Evolutionary conservation across 2,888 invertebrate species (phyloP).

Genomic region (Resseliella maxima): DNA sequence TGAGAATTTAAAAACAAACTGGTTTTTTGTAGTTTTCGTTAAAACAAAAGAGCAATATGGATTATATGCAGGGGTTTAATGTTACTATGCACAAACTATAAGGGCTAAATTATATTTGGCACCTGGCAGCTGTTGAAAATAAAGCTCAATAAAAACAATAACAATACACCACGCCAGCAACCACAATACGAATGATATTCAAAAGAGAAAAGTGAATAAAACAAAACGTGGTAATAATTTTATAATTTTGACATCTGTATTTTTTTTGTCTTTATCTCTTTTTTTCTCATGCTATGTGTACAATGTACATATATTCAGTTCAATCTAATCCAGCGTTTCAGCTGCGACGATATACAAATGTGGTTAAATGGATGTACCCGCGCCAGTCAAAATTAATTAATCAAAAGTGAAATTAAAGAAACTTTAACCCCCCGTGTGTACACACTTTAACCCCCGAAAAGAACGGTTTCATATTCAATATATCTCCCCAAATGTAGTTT

Average conservation of each 20-base stretch:
- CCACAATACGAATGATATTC: not conserved
- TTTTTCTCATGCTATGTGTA: no score
- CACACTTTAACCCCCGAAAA: not conserved
- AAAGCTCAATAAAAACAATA: not conserved
- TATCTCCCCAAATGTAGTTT: not conserved
- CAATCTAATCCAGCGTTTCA: not conserved
- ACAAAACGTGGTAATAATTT: not conserved
- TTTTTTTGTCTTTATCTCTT: not conserved
- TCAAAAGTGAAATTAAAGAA: not conserved
- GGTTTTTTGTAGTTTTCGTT: not conserved
- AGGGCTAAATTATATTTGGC: not conserved
- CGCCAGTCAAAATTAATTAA: not conserved
- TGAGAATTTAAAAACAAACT: not conserved
- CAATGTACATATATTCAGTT: not conserved
- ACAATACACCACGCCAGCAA: not conserved
- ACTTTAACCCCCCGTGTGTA: not conserved
- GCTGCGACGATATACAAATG: not conserved
- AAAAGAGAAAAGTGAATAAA: not conserved
- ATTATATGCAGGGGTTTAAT: constrained; percentile 29
- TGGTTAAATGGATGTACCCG: not conserved
- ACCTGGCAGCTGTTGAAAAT: constrained; percentile 35
- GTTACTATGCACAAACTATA: not conserved
- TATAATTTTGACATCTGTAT: constrained; percentile 20
- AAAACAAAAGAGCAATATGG: constrained; percentile 10
- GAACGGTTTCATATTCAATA: not conserved